Conservation (phyloP, 2,888 invertebrate genomes). For the Yponomeuta malinellus region DNA sequence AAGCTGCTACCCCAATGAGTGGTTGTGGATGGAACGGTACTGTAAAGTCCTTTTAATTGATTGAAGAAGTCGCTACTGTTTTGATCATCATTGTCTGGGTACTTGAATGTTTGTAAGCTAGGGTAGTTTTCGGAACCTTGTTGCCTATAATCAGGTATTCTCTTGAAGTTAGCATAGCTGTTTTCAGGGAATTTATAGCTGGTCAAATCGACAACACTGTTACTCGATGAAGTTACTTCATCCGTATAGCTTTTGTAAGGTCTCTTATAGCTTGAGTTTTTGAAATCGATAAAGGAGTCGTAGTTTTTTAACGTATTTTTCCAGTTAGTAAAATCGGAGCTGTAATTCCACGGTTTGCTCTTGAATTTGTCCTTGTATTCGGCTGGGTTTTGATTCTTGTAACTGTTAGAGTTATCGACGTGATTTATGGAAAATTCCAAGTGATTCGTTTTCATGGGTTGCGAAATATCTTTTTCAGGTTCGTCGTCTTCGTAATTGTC, state of each 20-base stretch:
- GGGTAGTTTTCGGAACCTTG: constrained; percentile 41
- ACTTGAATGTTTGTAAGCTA: constrained; percentile 30
- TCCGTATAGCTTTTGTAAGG: constrained; percentile 41
- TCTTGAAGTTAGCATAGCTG: constrained; percentile 47
- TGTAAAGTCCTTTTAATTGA: constrained; percentile 46
- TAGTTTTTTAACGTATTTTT: constrained; percentile 50
- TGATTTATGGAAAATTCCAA: constrained; percentile 14
- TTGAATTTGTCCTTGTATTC: constrained; percentile 48
- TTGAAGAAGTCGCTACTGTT: constrained; percentile 45
- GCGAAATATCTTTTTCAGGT: constrained; percentile 18
- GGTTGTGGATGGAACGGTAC: constrained; percentile 38
- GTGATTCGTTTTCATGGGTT: constrained; percentile 9
- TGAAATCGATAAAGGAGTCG: constrained; percentile 53
- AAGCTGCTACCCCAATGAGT: constrained; percentile 54
- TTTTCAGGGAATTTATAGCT: constrained; percentile 45
- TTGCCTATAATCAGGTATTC: constrained; percentile 40
- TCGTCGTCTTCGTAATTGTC: constrained; percentile 19
- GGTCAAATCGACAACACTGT: constrained; percentile 44
- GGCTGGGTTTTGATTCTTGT: constrained; percentile 30
- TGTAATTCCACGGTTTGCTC: constrained; percentile 36
- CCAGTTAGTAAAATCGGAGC: constrained; percentile 39
- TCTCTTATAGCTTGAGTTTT: constrained; percentile 44
- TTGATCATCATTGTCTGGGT: constrained; percentile 14
- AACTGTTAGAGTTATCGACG: constrained; percentile 31
- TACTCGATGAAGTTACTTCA: constrained; percentile 54